Conservation (phyloP, 1,140 invertebrate species). For the Zaprionus africanus region DNA sequence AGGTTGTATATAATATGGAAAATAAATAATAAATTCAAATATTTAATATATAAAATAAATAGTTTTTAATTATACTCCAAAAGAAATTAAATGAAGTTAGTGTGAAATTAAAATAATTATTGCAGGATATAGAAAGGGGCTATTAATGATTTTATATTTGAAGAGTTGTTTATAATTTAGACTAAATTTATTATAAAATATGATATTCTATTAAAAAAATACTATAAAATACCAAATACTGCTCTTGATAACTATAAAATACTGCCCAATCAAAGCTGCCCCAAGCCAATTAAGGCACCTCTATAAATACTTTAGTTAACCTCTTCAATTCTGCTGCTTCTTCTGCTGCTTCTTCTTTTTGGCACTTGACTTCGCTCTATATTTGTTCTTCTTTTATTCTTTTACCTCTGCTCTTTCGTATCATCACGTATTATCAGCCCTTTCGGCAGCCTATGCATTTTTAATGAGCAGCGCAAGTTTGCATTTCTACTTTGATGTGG, state of each 20-base stretch:
- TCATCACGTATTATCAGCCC: slow-evolving; percentile 20
- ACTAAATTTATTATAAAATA: not conserved
- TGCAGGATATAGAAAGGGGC: too few relatives aligned
- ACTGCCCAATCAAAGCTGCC: not conserved
- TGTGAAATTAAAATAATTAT: too few relatives aligned
- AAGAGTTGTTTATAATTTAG: too few relatives aligned
- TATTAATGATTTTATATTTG: too few relatives aligned
- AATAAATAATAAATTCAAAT: too few relatives aligned
- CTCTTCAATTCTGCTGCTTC: not conserved
- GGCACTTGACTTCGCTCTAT: slow-evolving; percentile 15
- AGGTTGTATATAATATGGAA: too few relatives aligned
- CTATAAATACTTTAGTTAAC: not conserved
- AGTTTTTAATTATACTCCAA: too few relatives aligned
- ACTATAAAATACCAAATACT: not conserved
- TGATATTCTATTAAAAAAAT: not conserved
- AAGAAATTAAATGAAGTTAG: too few relatives aligned
- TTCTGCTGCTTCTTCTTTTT: not conserved
- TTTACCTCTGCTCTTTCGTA: not conserved
- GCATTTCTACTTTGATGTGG: slow-evolving; percentile 65
- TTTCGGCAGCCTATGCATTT: slow-evolving; percentile 58
- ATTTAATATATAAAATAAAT: too few relatives aligned
- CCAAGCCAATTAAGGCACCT: not conserved
- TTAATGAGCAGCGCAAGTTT: slow-evolving; percentile 59
- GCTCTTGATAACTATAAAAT: not conserved
- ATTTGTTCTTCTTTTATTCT: not conserved